Evolutionary conservation across 23 tunicate species (phyloP).

Genomic region (Trididemnum nubilum): DNA sequence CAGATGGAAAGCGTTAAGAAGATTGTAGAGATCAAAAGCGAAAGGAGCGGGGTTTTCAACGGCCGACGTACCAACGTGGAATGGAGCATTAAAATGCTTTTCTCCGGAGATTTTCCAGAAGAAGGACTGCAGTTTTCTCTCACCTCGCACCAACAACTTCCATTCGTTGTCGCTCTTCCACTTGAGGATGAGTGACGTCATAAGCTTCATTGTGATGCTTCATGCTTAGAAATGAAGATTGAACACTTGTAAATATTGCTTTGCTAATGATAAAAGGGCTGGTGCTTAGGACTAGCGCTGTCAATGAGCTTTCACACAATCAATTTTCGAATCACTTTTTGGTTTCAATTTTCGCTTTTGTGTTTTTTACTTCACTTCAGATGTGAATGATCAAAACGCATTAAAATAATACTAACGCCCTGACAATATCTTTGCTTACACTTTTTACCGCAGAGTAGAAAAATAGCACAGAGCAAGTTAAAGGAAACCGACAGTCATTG

Average conservation of each 20-base stretch:
- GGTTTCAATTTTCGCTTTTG: too few relatives aligned
- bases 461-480: too few relatives aligned
- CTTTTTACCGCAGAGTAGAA: too few relatives aligned
- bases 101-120: conserved; percentile 62
- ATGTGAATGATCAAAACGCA: too few relatives aligned
- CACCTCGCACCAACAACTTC: conserved; percentile 72
- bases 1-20: conserved; percentile 56
- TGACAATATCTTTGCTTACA: too few relatives aligned
- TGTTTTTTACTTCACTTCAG: too few relatives aligned
- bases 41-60: conserved; percentile 37
- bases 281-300: too few relatives aligned
- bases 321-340: too few relatives aligned
- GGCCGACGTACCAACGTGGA: conserved; percentile 76
- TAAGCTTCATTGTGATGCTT: not conserved
- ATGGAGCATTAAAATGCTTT: conserved; percentile 62
- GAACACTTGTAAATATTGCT: not conserved
- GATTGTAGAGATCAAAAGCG: conserved; percentile 29
- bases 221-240: not conserved
- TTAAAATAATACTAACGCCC: too few relatives aligned
- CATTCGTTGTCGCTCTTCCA: conserved; percentile 51
- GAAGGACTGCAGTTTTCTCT: conserved; percentile 65
- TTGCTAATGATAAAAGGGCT: too few relatives aligned
- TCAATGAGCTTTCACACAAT: too few relatives aligned
- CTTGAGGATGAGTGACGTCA: conserved; percentile 42
- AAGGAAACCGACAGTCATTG: too few relatives aligned